Conservation (phyloP, 2,888 invertebrate genomes). For the Dynastes maya region DNA sequence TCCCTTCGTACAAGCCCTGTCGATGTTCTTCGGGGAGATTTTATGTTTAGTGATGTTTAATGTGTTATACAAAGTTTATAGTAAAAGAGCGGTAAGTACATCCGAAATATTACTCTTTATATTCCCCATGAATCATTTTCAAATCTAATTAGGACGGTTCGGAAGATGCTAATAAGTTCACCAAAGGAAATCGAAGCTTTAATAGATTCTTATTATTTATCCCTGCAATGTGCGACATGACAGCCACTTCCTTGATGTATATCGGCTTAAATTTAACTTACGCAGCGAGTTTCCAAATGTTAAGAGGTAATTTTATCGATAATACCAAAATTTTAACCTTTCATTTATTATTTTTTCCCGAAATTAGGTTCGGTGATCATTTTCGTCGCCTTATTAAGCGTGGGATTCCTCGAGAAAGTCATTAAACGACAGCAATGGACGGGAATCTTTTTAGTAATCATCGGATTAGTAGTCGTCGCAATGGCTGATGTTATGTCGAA, state of each 20-base stretch:
- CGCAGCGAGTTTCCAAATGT: slow-evolving; percentile 97
- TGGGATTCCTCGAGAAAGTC: slow-evolving; percentile 81
- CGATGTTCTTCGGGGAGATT: slow-evolving; percentile 95
- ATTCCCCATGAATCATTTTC: neutral
- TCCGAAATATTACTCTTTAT: neutral
- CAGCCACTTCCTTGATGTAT: slow-evolving; percentile 92
- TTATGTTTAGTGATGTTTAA: slow-evolving; percentile 89
- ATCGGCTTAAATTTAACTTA: slow-evolving; percentile 93
- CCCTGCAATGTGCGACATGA: slow-evolving; percentile 92
- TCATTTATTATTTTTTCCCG: too few relatives aligned
- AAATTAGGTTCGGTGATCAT: slow-evolving; percentile 84
- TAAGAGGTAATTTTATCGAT: slow-evolving; percentile 77
- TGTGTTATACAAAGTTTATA: slow-evolving; percentile 74
- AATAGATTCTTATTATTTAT: slow-evolving; percentile 86
- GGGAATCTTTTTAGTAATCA: slow-evolving; percentile 82
- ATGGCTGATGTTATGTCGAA: slow-evolving; percentile 79
- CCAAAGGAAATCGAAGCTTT: slow-evolving; percentile 82
- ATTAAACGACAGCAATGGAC: slow-evolving; percentile 81
- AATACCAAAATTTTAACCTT: too few relatives aligned
- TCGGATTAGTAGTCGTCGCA: slow-evolving; percentile 83
- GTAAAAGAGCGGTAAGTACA: slow-evolving; percentile 72
- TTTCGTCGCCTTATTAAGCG: slow-evolving; percentile 91
- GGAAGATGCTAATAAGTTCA: slow-evolving; percentile 76
- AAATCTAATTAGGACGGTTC: slow-evolving; percentile 63
- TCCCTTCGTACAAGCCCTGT: slow-evolving; percentile 89